Percentiles rank a stretch among this genome's conserved stretches.
phyloP scores from a whole-genome alignment of 2,113 vertebrate genomes.

The Peromyscus californicus region DNA sequence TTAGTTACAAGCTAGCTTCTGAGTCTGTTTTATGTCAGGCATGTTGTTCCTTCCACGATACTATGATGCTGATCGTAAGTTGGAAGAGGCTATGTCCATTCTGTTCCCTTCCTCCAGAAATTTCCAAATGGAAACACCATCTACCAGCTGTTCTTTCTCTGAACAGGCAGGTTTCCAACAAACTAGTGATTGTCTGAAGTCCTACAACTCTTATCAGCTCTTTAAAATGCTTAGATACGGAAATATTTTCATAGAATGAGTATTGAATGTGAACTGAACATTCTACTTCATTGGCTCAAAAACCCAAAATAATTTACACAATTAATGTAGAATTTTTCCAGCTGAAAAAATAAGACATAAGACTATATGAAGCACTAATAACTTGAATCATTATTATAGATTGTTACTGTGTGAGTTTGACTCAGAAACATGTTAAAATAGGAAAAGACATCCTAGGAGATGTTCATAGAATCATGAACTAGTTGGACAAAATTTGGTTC shows the following conservation, averaged over 20 bases:
- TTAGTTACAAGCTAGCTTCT: slow-evolving; percentile 48
- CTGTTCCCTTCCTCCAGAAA: slow-evolving; percentile 81
- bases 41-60: background rate
- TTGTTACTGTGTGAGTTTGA: slow-evolving; percentile 30
- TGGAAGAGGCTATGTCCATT: slow-evolving; percentile 75
- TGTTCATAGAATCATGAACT: slow-evolving; percentile 30
- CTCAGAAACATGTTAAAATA: slow-evolving; percentile 51
- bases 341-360: slow-evolving; percentile 23
- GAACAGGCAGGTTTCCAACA: slow-evolving; percentile 80
- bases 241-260: slow-evolving; percentile 55
- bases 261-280: background rate
- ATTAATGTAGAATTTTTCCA: slow-evolving; percentile 43
- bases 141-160: slow-evolving; percentile 82
- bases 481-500: slow-evolving; percentile 18
- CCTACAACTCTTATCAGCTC: slow-evolving; percentile 79
- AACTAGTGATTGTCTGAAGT: slow-evolving; percentile 81
- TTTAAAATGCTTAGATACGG: slow-evolving; percentile 78
- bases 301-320: slow-evolving; percentile 59
- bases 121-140: slow-evolving; percentile 81
- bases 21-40: slow-evolving; percentile 55
- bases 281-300: slow-evolving; percentile 31
- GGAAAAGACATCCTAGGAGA: background rate
- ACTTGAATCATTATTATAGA: slow-evolving; percentile 4
- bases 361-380: slow-evolving; percentile 8
- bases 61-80: background rate